Conservation (phyloP, 2,888 invertebrate genomes). For the Gastracanthus pulcherrimus region DNA sequence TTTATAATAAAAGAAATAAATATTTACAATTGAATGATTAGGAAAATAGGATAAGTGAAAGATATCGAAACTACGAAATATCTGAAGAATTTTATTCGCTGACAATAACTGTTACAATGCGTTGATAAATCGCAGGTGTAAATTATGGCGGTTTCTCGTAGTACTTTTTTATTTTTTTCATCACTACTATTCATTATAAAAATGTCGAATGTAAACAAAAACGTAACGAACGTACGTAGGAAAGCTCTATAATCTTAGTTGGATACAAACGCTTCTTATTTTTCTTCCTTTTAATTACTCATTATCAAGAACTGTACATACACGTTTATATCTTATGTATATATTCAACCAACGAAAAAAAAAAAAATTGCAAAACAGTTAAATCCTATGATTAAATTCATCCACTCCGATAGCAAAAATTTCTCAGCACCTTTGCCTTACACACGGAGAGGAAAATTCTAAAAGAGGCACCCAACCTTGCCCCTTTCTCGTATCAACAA, state of each 20-base stretch:
- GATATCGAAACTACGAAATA: constrained; percentile 55
- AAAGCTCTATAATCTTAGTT: constrained; percentile 56
- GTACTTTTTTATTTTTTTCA: constrained; percentile 46
- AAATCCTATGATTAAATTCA: constrained; percentile 51
- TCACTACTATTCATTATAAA: constrained; percentile 57
- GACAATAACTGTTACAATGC: constrained; percentile 59
- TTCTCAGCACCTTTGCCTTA: constrained; percentile 38
- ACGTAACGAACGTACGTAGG: constrained; percentile 59
- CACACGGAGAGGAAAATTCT: constrained; percentile 23
- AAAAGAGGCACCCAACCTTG: constrained; percentile 38
- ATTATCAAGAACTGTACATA: constrained; percentile 58
- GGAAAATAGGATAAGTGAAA: constrained; percentile 21
- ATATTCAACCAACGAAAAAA: constrained; percentile 55
- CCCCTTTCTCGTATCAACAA: constrained; percentile 36
- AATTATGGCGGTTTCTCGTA: constrained; percentile 55
- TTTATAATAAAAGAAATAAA: background rate
- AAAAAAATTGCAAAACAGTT: constrained; percentile 56
- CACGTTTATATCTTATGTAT: constrained; percentile 55
- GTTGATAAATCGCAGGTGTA: constrained; percentile 54
- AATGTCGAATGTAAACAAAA: constrained; percentile 59
- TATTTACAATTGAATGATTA: no score
- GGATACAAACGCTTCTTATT: constrained; percentile 56
- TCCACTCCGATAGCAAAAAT: constrained; percentile 51
- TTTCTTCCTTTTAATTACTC: constrained; percentile 43
- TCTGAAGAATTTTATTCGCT: constrained; percentile 60